Base-by-base conservation (phyloP, 2,797 vertebrate genomes). In the Chanos chanos region DNA sequence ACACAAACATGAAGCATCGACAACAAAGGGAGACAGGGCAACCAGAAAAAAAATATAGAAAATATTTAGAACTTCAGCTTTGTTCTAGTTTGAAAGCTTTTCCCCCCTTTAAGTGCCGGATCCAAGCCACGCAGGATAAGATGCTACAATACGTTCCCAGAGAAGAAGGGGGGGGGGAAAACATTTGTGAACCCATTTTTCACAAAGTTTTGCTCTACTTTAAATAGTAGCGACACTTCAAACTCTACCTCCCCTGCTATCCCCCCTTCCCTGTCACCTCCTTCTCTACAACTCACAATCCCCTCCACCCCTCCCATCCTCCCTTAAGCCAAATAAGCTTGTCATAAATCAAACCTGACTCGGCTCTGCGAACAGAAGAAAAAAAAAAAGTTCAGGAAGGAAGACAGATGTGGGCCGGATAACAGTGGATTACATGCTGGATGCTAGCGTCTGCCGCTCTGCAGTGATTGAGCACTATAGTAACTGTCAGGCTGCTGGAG, bases 321-420 rank as follows among this genome's bases (percentile, higher is more conserved):
- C 43, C 25, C 37, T 37, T 41, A 45, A 64, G 60, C 65, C 62
- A 54, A 64, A 73, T 69, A 73, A 74, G 61, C 50, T 49, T 58
- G 66, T 75, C 73, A 71, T 77, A 75, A 72, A 79, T 77, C 77
- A 75, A 54, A 64, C 59, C 65, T 72, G 59, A 50, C 71, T 62
- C 21, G n/a, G 48, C 66, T 60, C 37, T 45, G 49, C 39, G 30
- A 48, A 43, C 27, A 67, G 64, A 33, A 70, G 66, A 43, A 51
- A 31, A 49, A 47, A 18, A 22, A 6, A 12, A 27, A 68, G 40
- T 70, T 74, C 58, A 64, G 49, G 49, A 56, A 61, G 51, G 54
- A 59, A 68, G 58, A 67, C 66, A 51, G 71, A 75, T 68, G 65
- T 51, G 27, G 48, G 62, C 39, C 24, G 48, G 56, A 71, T 75